Percentiles rank a stretch among this genome's conserved stretches.
Conservation (phyloP, 1,140 invertebrate species). For the Drosophila ercepeae region DNA sequence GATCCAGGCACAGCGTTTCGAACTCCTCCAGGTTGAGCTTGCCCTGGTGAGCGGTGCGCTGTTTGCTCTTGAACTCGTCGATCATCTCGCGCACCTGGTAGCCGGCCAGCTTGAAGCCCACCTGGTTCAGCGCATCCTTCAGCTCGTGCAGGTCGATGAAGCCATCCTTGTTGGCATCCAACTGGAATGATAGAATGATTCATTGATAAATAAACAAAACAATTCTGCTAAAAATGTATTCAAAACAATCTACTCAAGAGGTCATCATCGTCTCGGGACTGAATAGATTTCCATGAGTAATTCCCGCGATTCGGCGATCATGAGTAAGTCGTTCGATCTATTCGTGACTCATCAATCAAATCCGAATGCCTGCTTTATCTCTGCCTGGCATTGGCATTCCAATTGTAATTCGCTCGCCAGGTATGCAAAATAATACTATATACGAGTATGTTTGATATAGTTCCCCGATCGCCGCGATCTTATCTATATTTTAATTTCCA, state of each 20-base stretch:
- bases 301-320: slow-evolving; percentile 4
- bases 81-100: slow-evolving; percentile 95
- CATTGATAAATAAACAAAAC: no score
- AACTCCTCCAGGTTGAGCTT: slow-evolving; percentile 94
- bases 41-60: slow-evolving; percentile 88
- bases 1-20: slow-evolving; percentile 93
- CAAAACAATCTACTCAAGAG: background rate
- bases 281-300: slow-evolving; percentile 45
- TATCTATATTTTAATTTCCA: slow-evolving; percentile 38
- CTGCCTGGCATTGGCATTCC: background rate
- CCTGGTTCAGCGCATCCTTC: slow-evolving; percentile 93
- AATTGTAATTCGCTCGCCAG: background rate
- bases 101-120: slow-evolving; percentile 96
- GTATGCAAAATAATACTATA: background rate
- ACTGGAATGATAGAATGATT: slow-evolving; percentile 86
- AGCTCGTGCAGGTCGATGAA: slow-evolving; percentile 95
- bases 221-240: no score
- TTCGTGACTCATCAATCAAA: slow-evolving; percentile 46
- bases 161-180: slow-evolving; percentile 96
- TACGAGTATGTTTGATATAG: background rate
- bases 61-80: slow-evolving; percentile 92
- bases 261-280: background rate
- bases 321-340: slow-evolving; percentile 22
- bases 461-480: background rate
- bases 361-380: slow-evolving; percentile 6